Conservation (phyloP, 1,140 invertebrate genomes). For the Aleiodes sp. region DNA sequence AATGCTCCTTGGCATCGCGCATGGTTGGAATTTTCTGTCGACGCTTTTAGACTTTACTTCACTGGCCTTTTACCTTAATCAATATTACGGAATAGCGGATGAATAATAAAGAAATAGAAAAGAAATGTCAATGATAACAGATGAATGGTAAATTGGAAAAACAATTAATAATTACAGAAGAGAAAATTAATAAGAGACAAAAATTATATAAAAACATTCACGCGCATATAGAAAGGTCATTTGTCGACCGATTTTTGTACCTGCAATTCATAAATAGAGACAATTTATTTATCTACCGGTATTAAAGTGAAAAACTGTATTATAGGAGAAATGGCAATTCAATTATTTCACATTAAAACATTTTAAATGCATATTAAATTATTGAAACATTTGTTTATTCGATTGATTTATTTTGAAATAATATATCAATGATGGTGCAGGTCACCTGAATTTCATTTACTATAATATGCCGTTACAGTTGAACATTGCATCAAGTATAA, state of each 20-base stretch:
- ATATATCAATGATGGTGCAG: constrained; percentile 30
- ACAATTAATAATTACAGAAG: constrained; percentile 25
- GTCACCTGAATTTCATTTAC: constrained; percentile 25
- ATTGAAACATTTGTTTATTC: too few species aligned
- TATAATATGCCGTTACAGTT: too few species aligned
- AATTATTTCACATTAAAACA: background rate
- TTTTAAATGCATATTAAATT: constrained; percentile 1
- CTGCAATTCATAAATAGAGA: constrained; percentile 51
- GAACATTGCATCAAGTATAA: too few species aligned
- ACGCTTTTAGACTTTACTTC: background rate
- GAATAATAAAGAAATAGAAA: constrained; percentile 35
- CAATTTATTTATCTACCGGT: constrained; percentile 56
- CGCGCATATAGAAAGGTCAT: constrained; percentile 38
- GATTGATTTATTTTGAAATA: too few species aligned
- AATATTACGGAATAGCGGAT: constrained; percentile 36
- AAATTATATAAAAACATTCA: constrained; percentile 13
- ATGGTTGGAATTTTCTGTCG: background rate
- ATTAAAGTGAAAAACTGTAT: constrained; percentile 35
- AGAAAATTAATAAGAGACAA: constrained; percentile 15
- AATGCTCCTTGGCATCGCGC: background rate
- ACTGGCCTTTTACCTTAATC: constrained; percentile 30
- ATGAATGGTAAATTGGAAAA: too few species aligned
- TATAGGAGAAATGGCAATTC: constrained; percentile 12
- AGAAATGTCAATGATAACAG: constrained; percentile 16
- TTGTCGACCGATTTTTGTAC: constrained; percentile 51